Percentiles rank a stretch among this genome's conserved stretches.
Evolutionary conservation across 2,797 vertebrate genomes (phyloP).

Genomic region (Hemibagrus guttatus): DNA sequence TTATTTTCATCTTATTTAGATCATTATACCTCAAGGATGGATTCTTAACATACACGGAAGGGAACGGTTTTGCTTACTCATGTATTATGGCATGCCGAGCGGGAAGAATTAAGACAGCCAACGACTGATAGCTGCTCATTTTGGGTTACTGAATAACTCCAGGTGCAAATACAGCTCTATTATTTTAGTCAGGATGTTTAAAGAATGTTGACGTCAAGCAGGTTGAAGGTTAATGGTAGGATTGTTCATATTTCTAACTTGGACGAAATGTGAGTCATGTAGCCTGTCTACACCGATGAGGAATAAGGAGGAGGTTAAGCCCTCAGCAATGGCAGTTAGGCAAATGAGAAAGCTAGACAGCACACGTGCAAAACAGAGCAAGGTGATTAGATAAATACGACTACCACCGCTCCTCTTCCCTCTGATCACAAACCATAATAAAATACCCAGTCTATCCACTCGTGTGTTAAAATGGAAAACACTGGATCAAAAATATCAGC

Average conservation of each 20-base stretch:
- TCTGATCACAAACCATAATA: constrained; percentile 9
- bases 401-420: background rate
- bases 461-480: constrained; percentile 15
- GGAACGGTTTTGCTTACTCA: constrained; percentile 25
- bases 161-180: constrained; percentile 63
- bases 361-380: constrained; percentile 24
- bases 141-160: constrained; percentile 68
- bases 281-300: background rate
- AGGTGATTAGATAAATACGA: constrained; percentile 9
- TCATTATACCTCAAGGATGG: background rate
- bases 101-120: constrained; percentile 42
- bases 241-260: background rate
- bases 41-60: background rate
- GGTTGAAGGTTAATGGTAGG: constrained; percentile 45
- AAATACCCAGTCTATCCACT: background rate
- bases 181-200: constrained; percentile 65
- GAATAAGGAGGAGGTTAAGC: constrained; percentile 12
- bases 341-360: constrained; percentile 31
- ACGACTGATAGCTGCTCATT: constrained; percentile 36
- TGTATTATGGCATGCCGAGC: constrained; percentile 56
- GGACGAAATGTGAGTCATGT: background rate
- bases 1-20: background rate
- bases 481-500: constrained; percentile 36
- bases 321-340: constrained; percentile 19
- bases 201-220: constrained; percentile 34